Base-by-base conservation (phyloP, 35 echinoderm and acorn worm genomes). In the Apostichopus japonicus region DNA sequence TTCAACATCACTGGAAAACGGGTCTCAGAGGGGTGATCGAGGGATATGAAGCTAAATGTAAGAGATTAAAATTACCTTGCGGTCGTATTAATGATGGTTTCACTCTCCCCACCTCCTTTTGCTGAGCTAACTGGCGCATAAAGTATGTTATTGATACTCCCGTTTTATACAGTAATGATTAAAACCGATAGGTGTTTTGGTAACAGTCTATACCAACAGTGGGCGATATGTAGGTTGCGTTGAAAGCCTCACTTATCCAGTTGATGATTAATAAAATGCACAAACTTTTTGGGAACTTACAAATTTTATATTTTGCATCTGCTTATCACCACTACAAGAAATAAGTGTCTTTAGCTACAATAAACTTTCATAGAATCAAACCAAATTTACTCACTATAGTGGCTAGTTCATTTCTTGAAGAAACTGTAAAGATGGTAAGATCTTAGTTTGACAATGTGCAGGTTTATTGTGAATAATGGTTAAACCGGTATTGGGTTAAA, bases 21-120 rank as follows among this genome's bases (percentile, higher is more conserved):
- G 55, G 86, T 89, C 86, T 54, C 86, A 21, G 86, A 27, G 86
- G 86, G 44, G 86, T 73, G 21, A 89, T 89, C 86, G 72, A 53
- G 10, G 10, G 59, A 89, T 89, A 17, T 89, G 86, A 89, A 72
- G 86, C 86, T 89, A 89, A 89, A 73, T 89, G 72, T 23, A 10
- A 54, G 44, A 67, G 86, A 89, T 89, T 89, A 89, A 65, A 53
- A 73, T 51, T 73, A 73, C 59, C 56, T 54, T 14, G 86, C n/a
- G 86, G 62, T 19, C 7, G 62, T 89, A 57, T 84, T 84, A 57
- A 58, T 5, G 54, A 9, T 58, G 54, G 81, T 84, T 84, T 83
- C 13, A 10, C 13, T 84, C 53, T 84, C 57, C 81, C 27, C 56
- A 58, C 81, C 56, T 58, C 53, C 57, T 51, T 22, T 56, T 1